phyloP scores from a whole-genome alignment of 2,888 invertebrate species.

The Drosophila crucigera region DNA sequence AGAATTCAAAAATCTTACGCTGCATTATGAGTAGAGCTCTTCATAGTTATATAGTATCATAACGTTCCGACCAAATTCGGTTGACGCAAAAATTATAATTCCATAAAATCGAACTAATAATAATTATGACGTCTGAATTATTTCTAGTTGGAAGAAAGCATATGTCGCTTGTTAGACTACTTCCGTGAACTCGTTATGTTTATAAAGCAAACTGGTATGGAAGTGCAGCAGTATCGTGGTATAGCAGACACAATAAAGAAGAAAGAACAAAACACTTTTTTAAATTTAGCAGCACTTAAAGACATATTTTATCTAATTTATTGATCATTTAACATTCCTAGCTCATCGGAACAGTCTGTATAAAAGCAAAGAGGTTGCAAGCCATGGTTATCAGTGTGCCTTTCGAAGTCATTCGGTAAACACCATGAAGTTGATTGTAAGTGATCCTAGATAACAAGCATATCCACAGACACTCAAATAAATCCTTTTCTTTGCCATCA shows the following conservation, averaged over 20 bases:
- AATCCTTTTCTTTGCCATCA: not conserved
- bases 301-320: slow-evolving; percentile 44
- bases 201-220: slow-evolving; percentile 31
- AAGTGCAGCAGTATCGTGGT: slow-evolving; percentile 22
- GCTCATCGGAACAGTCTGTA: slow-evolving; percentile 16
- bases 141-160: slow-evolving; percentile 28
- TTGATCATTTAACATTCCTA: slow-evolving; percentile 29
- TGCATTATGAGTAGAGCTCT: not conserved
- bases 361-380: slow-evolving; percentile 28
- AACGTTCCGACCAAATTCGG: not conserved
- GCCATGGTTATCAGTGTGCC: slow-evolving; percentile 63
- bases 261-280: slow-evolving; percentile 19
- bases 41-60: too few relatives aligned
- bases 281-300: slow-evolving; percentile 39
- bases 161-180: slow-evolving; percentile 33
- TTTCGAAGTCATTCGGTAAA: slow-evolving; percentile 53
- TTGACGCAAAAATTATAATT: not conserved
- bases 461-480: not conserved
- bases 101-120: not conserved
- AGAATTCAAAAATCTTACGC: not conserved
- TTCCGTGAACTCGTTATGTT: slow-evolving; percentile 46
- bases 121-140: slow-evolving; percentile 32
- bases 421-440: slow-evolving; percentile 71
- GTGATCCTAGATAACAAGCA: slow-evolving; percentile 22
- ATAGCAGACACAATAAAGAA: not conserved